Percentiles rank a stretch among this genome's conserved stretches.
Evolutionary conservation across 1,140 invertebrate genomes (phyloP).

Genomic region (Campodea augens): DNA sequence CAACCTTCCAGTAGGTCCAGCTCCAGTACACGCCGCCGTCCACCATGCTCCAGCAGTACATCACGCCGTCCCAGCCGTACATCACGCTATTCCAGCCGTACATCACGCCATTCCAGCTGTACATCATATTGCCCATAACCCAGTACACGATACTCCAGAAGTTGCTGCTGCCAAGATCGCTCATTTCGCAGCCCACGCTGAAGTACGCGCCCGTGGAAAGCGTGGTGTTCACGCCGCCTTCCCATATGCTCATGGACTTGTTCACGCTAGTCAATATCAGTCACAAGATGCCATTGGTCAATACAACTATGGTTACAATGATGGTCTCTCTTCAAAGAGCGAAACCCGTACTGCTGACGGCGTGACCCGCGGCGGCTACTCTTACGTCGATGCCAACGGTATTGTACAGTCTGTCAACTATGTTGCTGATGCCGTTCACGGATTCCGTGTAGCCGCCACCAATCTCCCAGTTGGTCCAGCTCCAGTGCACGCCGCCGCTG

Average conservation of each 20-base stretch:
- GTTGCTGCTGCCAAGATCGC: slow-evolving; percentile 17
- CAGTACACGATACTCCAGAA: slow-evolving; percentile 16
- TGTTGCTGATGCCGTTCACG: slow-evolving; percentile 39
- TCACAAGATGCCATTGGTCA: slow-evolving; percentile 40
- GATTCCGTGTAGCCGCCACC: slow-evolving; percentile 42
- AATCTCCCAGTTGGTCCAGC: slow-evolving; percentile 30
- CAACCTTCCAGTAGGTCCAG: slow-evolving; percentile 13
- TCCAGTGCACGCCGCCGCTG: slow-evolving; percentile 6
- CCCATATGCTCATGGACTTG: no score
- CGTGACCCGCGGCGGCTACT: slow-evolving; percentile 42
- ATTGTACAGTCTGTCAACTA: slow-evolving; percentile 37
- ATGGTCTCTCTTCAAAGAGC: slow-evolving; percentile 39
- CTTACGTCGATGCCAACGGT: slow-evolving; percentile 47
- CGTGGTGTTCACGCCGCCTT: background rate
- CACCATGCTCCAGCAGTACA: no score
- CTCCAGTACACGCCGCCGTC: slow-evolving; percentile 7
- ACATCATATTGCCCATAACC: no score
- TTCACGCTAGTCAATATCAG: slow-evolving; percentile 33
- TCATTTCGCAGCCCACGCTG: slow-evolving; percentile 17
- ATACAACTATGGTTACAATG: slow-evolving; percentile 40
- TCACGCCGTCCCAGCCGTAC: background rate
- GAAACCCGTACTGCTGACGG: slow-evolving; percentile 42
- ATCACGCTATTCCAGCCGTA: no score
- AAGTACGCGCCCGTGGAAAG: slow-evolving; percentile 9
- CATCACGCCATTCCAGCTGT: no score